These are phyloP conservation scores for Hedya salicella DNA, from an alignment of 2,888 invertebrate species.

Conservation along the genomic window DNA sequence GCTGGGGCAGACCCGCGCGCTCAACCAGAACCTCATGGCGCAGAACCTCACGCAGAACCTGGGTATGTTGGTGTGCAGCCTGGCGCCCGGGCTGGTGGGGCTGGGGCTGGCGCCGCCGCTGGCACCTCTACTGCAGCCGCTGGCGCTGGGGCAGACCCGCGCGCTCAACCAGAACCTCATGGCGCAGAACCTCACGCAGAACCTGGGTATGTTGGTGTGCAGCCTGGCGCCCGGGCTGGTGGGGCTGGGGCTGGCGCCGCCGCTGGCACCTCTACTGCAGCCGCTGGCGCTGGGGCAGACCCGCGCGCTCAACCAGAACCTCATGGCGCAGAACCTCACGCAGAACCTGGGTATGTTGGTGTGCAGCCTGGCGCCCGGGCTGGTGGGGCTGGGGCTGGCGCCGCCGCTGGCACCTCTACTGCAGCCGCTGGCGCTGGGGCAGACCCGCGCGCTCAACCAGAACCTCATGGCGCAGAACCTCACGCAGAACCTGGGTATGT, in stretches of 20 bases:
- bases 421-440: conserved; percentile 4
- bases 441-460: conserved; percentile 48
- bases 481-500: too few species aligned
- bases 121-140: too few species aligned
- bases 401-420: conserved; percentile 35
- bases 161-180: too few species aligned
- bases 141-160: too few species aligned
- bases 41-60: too few species aligned
- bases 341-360: too few species aligned
- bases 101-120: too few species aligned
- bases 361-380: conserved; percentile 60
- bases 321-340: conserved; percentile 48
- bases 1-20: too few species aligned
- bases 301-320: conserved; percentile 54
- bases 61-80: too few species aligned
- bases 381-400: conserved; percentile 49
- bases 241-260: conserved; percentile 55
- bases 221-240: conserved; percentile 51
- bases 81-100: background rate
- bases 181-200: too few species aligned
- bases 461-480: conserved; percentile 40
- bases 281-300: conserved; percentile 72
- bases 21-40: too few species aligned
- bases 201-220: too few species aligned
- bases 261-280: conserved; percentile 58